Evolutionary conservation across 2,113 vertebrate species (phyloP).

Genomic region (Cyprinus carpio): DNA sequence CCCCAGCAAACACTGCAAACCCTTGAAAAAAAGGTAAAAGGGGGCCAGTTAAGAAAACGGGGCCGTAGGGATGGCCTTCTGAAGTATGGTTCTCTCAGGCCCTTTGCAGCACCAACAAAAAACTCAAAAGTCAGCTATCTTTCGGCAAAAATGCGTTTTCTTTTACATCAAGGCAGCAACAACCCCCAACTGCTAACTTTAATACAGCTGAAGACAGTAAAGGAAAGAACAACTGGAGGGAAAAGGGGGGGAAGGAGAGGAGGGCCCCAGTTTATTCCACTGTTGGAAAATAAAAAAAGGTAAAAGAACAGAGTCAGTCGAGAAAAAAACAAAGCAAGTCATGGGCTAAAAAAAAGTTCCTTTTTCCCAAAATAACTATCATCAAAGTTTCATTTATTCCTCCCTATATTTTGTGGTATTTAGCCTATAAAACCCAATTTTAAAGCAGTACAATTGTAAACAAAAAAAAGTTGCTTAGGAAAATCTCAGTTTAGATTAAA

Average conservation of each 20-base stretch:
- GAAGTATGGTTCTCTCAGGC: slow-evolving; percentile 87
- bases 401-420: background rate
- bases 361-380: background rate
- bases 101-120: slow-evolving; percentile 69
- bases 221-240: slow-evolving; percentile 40
- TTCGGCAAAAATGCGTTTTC: slow-evolving; percentile 91
- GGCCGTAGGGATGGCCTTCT: slow-evolving; percentile 87
- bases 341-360: background rate
- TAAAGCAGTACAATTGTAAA: background rate
- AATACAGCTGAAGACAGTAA: slow-evolving; percentile 54
- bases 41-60: slow-evolving; percentile 80
- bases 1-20: slow-evolving; percentile 87
- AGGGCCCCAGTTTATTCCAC: slow-evolving; percentile 81
- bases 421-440: background rate
- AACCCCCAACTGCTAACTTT: slow-evolving; percentile 72
- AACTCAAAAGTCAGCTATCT: slow-evolving; percentile 77
- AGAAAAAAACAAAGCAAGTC: background rate
- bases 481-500: background rate
- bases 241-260: slow-evolving; percentile 56
- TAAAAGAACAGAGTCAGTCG: slow-evolving; percentile 63
- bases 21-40: slow-evolving; percentile 84
- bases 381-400: background rate
- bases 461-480: background rate
- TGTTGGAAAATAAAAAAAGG: slow-evolving; percentile 81
- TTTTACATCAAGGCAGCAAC: slow-evolving; percentile 97